Evolutionary conservation across 1,140 invertebrate genomes (phyloP).

Genomic region (Plectrocnemia conspersa): DNA sequence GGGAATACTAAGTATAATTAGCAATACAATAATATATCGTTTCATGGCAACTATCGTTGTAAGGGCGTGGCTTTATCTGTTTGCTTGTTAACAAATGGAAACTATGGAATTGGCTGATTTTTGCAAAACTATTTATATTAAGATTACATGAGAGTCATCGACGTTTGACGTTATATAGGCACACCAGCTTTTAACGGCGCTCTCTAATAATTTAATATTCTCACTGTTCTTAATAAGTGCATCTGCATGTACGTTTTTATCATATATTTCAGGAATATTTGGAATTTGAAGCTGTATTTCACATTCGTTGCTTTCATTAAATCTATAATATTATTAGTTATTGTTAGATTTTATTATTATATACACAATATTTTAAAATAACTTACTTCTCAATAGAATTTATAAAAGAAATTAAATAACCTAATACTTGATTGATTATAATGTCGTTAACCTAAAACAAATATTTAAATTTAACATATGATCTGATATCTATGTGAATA

Average conservation of each 20-base stretch:
- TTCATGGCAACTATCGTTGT: too few relatives aligned
- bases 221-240: slow-evolving; percentile 49
- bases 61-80: too few relatives aligned
- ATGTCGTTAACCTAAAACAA: too few relatives aligned
- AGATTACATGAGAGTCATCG: too few relatives aligned
- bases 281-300: slow-evolving; percentile 61
- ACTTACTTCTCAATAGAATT: slow-evolving; percentile 15
- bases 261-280: slow-evolving; percentile 51
- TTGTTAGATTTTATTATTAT: slow-evolving; percentile 40
- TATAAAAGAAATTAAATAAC: slow-evolving; percentile 1
- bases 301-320: slow-evolving; percentile 62
- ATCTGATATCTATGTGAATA: too few relatives aligned
- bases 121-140: slow-evolving; percentile 25
- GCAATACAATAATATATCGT: too few relatives aligned
- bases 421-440: too few relatives aligned
- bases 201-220: slow-evolving; percentile 56
- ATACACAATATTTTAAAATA: slow-evolving; percentile 23
- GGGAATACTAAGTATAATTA: too few relatives aligned
- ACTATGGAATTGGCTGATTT: too few relatives aligned
- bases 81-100: too few relatives aligned
- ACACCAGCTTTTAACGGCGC: slow-evolving; percentile 60
- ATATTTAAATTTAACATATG: too few relatives aligned
- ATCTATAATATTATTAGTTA: slow-evolving; percentile 49
- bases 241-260: slow-evolving; percentile 49
- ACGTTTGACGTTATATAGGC: slow-evolving; percentile 53